Conservation (phyloP, 2,888 invertebrate genomes). For the Troides aeacus region DNA sequence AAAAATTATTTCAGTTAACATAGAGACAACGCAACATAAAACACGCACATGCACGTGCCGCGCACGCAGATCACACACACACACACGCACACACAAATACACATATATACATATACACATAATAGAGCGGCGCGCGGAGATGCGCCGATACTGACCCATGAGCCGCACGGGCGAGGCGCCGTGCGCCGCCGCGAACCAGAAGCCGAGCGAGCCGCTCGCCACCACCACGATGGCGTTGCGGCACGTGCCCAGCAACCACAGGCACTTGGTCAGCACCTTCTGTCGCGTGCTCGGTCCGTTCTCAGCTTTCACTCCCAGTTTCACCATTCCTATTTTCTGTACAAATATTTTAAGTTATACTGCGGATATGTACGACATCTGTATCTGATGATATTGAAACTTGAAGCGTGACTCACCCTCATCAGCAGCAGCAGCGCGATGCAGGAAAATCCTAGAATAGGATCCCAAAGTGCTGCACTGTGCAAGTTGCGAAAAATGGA, state of each 20-base stretch:
- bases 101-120: neutral
- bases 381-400: no score
- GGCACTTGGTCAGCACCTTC: slow-evolving; percentile 81
- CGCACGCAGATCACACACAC: no score
- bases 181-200: slow-evolving; percentile 76
- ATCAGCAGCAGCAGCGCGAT: slow-evolving; percentile 87
- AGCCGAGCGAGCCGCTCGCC: slow-evolving; percentile 85
- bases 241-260: slow-evolving; percentile 89
- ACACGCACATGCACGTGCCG: no score
- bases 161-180: slow-evolving; percentile 82
- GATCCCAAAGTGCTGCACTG: slow-evolving; percentile 84
- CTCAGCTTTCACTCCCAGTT: slow-evolving; percentile 79
- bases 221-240: slow-evolving; percentile 93
- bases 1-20: slow-evolving; percentile 34
- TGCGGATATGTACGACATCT: no score
- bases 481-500: slow-evolving; percentile 85
- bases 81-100: neutral
- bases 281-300: slow-evolving; percentile 78
- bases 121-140: neutral
- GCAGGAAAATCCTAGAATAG: slow-evolving; percentile 86
- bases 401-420: slow-evolving; percentile 78
- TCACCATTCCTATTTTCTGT: slow-evolving; percentile 83
- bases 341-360: neutral
- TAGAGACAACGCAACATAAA: no score
- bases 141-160: slow-evolving; percentile 77